These are phyloP conservation scores for Podotricha telesiphe DNA, from an alignment of 2,888 invertebrate species.

Conservation along the genomic window DNA sequence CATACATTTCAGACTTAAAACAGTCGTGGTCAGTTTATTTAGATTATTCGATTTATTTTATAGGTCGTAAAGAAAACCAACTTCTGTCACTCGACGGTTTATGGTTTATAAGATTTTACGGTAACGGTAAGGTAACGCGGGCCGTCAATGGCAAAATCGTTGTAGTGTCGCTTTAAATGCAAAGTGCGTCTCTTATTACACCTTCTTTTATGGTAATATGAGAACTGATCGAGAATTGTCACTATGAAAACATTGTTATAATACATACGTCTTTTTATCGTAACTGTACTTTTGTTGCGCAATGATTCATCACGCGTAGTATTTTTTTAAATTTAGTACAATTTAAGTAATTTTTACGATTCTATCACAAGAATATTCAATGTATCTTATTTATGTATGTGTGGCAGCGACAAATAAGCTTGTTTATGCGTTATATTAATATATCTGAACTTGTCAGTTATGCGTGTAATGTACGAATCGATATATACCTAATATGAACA, in stretches of 20 bases:
- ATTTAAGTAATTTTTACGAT: background rate
- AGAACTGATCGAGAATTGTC: constrained; percentile 30
- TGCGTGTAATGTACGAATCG: too few species aligned
- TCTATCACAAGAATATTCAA: background rate
- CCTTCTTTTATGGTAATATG: constrained; percentile 42
- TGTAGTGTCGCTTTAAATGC: constrained; percentile 67
- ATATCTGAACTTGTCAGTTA: background rate
- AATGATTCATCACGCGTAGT: background rate
- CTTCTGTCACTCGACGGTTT: constrained; percentile 74
- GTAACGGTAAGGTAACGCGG: constrained; percentile 65
- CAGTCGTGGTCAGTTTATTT: constrained; percentile 57
- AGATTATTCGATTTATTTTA: constrained; percentile 78
- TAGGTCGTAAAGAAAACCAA: constrained; percentile 76
- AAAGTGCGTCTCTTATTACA: constrained; percentile 49
- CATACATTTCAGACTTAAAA: constrained; percentile 29
- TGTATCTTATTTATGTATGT: background rate
- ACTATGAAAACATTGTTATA: constrained; percentile 18
- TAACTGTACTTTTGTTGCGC: constrained; percentile 43
- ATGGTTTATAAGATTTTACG: constrained; percentile 78
- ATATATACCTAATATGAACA: too few species aligned
- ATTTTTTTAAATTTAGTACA: background rate
- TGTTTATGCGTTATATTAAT: background rate
- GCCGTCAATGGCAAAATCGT: constrained; percentile 61
- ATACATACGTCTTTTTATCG: background rate
- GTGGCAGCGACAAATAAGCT: background rate